Conservation (phyloP, 1,140 invertebrate genomes). For the Diuraphis noxia region DNA sequence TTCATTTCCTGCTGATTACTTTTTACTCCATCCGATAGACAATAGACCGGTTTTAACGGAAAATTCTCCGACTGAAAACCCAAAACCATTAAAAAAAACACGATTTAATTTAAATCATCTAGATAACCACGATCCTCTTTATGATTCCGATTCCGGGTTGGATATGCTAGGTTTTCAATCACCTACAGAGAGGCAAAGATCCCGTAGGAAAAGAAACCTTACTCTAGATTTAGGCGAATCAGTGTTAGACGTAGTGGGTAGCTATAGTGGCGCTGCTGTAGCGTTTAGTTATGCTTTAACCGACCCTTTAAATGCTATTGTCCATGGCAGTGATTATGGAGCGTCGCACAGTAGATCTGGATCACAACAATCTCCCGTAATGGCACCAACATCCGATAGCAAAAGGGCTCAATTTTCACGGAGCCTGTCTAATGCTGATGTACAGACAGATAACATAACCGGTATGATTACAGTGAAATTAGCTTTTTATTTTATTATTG, state of each 20-base stretch:
- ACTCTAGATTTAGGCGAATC: constrained; percentile 51
- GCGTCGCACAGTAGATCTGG: constrained; percentile 48
- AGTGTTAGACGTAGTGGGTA: constrained; percentile 51
- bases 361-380: constrained; percentile 44
- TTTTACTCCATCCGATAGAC: constrained; percentile 45
- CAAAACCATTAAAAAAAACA: constrained; percentile 46
- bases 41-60: constrained; percentile 45
- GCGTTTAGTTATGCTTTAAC: constrained; percentile 52
- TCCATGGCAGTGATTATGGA: constrained; percentile 62
- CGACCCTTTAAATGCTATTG: constrained; percentile 54
- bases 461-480: constrained; percentile 56
- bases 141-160: constrained; percentile 42
- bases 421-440: constrained; percentile 79
- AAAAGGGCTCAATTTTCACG: constrained; percentile 66
- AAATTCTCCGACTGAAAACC: constrained; percentile 43
- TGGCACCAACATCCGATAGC: constrained; percentile 15
- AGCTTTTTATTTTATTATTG: background rate
- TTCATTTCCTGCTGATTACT: constrained; percentile 50
- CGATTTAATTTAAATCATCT: constrained; percentile 41
- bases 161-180: constrained; percentile 49
- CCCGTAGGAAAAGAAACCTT: constrained; percentile 44
- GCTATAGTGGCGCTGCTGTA: constrained; percentile 53
- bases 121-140: constrained; percentile 23
- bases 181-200: background rate
- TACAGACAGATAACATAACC: constrained; percentile 78